Evolutionary conservation across 2,113 vertebrate species (phyloP).

Genomic region (Oxyura jamaicensis): DNA sequence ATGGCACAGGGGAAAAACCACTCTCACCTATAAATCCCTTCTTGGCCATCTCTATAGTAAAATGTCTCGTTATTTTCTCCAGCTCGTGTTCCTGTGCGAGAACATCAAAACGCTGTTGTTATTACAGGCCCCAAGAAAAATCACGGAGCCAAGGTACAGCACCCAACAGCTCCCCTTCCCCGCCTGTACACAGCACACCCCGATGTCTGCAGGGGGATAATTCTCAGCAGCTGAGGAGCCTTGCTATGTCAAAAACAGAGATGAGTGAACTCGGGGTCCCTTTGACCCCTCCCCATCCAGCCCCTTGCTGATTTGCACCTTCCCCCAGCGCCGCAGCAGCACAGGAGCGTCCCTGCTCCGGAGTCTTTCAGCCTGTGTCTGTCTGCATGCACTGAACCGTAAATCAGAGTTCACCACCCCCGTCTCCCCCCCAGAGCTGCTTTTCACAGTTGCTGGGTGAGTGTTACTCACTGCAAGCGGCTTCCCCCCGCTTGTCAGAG

Average conservation of each 20-base stretch:
- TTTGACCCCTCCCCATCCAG: background rate
- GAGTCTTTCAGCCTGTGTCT: background rate
- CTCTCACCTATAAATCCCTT: constrained; percentile 31
- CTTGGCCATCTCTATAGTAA: constrained; percentile 28
- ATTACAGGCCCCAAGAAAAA: background rate
- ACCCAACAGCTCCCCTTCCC: background rate
- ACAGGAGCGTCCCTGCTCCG: background rate
- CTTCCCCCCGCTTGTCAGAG: background rate
- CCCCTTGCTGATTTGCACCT: background rate
- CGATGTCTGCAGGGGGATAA: background rate
- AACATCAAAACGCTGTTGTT: constrained; percentile 2
- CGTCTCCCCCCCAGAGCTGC: background rate
- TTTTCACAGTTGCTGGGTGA: background rate
- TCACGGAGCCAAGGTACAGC: background rate
- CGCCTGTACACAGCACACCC: background rate
- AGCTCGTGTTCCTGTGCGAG: background rate
- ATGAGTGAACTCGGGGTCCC: background rate
- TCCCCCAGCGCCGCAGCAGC: background rate
- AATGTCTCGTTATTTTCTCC: constrained; percentile 7
- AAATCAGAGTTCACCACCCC: background rate
- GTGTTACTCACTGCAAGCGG: background rate
- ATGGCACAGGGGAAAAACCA: background rate
- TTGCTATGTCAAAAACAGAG: background rate
- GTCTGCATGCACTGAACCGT: background rate
- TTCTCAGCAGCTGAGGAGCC: background rate